A percentile compares a stretch with the other conserved stretches of the same genome.
These are phyloP conservation scores for Trilocha varians DNA, from an alignment of 2,888 invertebrate genomes.

Conservation along the genomic window DNA sequence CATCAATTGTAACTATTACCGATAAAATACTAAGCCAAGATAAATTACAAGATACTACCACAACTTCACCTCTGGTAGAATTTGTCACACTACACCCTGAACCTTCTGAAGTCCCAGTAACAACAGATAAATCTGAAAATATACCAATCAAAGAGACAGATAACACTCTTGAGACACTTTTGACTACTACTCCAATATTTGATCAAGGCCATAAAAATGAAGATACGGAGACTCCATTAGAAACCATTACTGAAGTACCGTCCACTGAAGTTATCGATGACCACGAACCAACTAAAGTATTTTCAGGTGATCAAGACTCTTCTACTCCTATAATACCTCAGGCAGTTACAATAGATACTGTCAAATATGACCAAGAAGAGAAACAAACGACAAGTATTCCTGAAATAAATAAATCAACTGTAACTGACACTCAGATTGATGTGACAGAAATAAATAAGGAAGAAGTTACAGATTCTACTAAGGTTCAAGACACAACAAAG, in stretches of 20 bases:
- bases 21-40: not conserved
- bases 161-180: conserved; percentile 6
- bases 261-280: conserved; percentile 2
- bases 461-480: not conserved
- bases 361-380: not conserved
- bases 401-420: not conserved
- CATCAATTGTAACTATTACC: not conserved
- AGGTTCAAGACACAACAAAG: not conserved
- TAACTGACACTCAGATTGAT: not conserved
- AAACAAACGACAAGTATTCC: not conserved
- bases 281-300: conserved; percentile 6
- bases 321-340: not conserved
- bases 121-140: not conserved
- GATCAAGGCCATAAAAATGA: conserved; percentile 8
- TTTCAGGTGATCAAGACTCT: conserved; percentile 3
- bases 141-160: not conserved
- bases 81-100: not conserved
- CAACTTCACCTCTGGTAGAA: not conserved
- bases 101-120: not conserved
- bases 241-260: conserved; percentile 1
- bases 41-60: not conserved
- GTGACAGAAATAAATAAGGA: not conserved
- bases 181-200: conserved; percentile 4
- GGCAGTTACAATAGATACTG: not conserved
- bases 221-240: not conserved